Conservation (phyloP, 2,113 vertebrate species). For the Chloropsis hardwickii region DNA sequence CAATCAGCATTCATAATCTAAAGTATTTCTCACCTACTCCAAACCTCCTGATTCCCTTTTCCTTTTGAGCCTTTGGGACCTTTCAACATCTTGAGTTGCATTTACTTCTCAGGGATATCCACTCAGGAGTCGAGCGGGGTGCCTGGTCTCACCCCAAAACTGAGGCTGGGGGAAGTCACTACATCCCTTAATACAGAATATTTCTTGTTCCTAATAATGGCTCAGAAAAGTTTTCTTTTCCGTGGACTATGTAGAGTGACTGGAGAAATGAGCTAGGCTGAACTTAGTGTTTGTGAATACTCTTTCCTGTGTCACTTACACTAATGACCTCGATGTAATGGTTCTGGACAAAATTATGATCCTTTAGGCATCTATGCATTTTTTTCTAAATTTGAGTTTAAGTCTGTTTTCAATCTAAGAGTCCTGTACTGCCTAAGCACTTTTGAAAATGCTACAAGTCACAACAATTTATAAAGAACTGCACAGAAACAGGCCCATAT, state of each 20-base stretch:
- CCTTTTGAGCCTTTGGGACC: neutral
- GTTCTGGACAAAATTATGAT: neutral
- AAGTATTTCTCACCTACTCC: neutral
- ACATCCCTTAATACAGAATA: neutral
- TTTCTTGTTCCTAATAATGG: accelerated
- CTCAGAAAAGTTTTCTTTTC: neutral
- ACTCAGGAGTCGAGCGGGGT: accelerated
- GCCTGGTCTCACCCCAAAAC: neutral
- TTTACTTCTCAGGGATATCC: neutral
- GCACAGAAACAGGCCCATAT: neutral
- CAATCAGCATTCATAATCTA: neutral
- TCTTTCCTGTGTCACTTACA: neutral
- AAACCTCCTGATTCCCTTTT: neutral
- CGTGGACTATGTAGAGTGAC: no score
- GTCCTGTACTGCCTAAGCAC: neutral
- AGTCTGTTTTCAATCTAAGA: neutral
- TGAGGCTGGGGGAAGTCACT: accelerated
- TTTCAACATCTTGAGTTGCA: neutral
- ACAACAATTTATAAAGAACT: neutral
- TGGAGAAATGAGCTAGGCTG: neutral
- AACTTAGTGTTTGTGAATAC: neutral
- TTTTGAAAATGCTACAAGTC: neutral
- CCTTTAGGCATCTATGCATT: neutral
- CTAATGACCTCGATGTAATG: neutral
- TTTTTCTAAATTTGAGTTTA: neutral